These are phyloP conservation scores for Parnassius apollo DNA, from an alignment of 2,888 invertebrate genomes.

Conservation along the genomic window DNA sequence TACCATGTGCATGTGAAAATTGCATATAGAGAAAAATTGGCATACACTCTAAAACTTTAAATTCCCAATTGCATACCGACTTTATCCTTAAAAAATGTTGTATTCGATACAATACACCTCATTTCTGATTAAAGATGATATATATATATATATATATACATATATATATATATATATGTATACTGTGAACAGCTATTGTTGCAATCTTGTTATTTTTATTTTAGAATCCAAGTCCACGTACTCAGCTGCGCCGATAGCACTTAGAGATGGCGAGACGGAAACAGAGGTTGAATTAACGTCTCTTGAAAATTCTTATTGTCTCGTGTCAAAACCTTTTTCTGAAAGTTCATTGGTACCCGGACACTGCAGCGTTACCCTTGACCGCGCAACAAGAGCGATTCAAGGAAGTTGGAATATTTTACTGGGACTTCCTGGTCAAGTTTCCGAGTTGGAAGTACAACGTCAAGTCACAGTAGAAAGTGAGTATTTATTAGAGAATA, in stretches of 20 bases:
- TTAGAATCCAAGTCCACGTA: constrained; percentile 31
- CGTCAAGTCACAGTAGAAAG: constrained; percentile 61
- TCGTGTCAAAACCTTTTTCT: constrained; percentile 66
- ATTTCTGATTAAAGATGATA: too few species aligned
- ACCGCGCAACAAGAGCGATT: constrained; percentile 62
- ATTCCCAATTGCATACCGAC: too few species aligned
- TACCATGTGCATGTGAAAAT: too few species aligned
- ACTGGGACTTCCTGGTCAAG: constrained; percentile 66
- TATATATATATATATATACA: too few species aligned
- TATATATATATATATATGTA: too few species aligned
- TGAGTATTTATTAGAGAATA: constrained; percentile 31
- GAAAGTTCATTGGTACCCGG: constrained; percentile 64
- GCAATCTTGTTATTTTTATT: neutral
- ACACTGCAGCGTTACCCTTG: constrained; percentile 61
- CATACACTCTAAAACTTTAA: too few species aligned
- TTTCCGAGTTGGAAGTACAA: constrained; percentile 59
- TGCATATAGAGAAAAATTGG: too few species aligned
- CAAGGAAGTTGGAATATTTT: constrained; percentile 72
- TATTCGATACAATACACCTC: too few species aligned
- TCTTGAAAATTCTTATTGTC: constrained; percentile 56
- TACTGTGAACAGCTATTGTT: too few species aligned
- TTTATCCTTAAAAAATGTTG: too few species aligned
- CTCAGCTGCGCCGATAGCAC: constrained; percentile 44
- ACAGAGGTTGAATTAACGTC: constrained; percentile 49
- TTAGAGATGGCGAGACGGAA: constrained; percentile 53